Conservation (phyloP, 2,797 vertebrate species). For the Pteropus rufus region DNA sequence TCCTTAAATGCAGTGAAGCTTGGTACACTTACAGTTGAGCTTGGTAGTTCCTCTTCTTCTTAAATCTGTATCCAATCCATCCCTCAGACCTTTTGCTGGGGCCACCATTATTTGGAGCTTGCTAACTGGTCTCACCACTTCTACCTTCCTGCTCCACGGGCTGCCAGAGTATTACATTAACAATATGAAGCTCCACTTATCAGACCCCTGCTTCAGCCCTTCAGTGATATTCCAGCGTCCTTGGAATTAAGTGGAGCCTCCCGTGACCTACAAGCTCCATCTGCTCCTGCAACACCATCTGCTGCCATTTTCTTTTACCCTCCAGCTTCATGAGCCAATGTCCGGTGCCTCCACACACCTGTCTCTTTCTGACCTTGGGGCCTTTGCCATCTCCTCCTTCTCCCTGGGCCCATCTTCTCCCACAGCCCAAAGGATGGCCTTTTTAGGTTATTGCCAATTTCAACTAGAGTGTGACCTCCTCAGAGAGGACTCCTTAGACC, state of each 20-base stretch:
- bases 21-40: too few relatives aligned
- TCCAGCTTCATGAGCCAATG: background rate
- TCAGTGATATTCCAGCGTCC: background rate
- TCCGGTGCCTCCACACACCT: background rate
- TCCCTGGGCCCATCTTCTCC: background rate
- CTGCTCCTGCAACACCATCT: accelerated
- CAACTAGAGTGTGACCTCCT: background rate
- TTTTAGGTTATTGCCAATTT: background rate
- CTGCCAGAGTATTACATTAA: background rate
- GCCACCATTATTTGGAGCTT: background rate
- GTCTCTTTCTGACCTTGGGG: background rate
- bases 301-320: too few relatives aligned
- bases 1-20: too few relatives aligned
- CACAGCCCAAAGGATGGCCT: too few relatives aligned
- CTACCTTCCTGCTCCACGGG: accelerated
- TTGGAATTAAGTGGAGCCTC: background rate
- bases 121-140: background rate
- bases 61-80: background rate
- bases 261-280: background rate
- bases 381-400: background rate
- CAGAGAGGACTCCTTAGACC: background rate
- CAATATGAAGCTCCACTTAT: background rate
- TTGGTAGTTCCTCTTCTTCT: too few relatives aligned
- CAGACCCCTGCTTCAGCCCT: background rate
- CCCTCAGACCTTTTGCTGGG: background rate